Base-by-base conservation (phyloP, 1,140 invertebrate genomes). In the Batillaria attramentaria region DNA sequence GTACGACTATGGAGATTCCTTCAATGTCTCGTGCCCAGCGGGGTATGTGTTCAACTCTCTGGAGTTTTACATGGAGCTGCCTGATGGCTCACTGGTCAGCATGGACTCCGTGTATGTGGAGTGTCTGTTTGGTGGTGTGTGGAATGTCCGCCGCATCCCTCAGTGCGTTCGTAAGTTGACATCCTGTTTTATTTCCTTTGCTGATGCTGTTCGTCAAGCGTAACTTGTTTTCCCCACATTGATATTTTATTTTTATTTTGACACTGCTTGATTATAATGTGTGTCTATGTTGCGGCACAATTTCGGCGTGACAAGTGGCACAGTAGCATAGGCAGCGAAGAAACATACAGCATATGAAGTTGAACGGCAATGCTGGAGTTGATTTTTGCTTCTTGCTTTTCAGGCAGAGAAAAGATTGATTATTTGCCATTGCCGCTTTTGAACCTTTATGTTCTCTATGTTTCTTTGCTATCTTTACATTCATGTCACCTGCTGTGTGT, bases 41-140 rank as follows among this genome's bases (percentile, higher is more conserved):
- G 85, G 85, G 2, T 85, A 81, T 62, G 50, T 62, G 24, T 84
- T 86, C 41, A n/a, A 42, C 41, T 70, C 79, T n/a, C 66, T 83
- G 43, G 79, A 83, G 43, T 85, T 84, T 28, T 79, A 79, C 70
- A 66, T 35, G 8, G 39, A 33, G 54, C 41, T 68, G 31, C 35
- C 66, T n/a, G 20, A 70, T 37, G 72, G 62, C 8, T 39, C 46
- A n/a, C 37, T 42, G 65, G 31, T 43, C 33, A 80, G 72, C 57
- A 46, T n/a, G 43, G 31, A 68, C 24, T 50, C 41, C 57, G 75
- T 84, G 2, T 31, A 33, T 2, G 72, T 84, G 79, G 68, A 79
- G 41, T 84, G 83, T 81, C 37, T 81, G n/a, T 79, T 57, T n/a
- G 79, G 79, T 57, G 83, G 83, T 18, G 35, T 68, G 24, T 84